Evolutionary conservation across 2,888 invertebrate genomes (phyloP).

Genomic region (Epinotia brunnichana): DNA sequence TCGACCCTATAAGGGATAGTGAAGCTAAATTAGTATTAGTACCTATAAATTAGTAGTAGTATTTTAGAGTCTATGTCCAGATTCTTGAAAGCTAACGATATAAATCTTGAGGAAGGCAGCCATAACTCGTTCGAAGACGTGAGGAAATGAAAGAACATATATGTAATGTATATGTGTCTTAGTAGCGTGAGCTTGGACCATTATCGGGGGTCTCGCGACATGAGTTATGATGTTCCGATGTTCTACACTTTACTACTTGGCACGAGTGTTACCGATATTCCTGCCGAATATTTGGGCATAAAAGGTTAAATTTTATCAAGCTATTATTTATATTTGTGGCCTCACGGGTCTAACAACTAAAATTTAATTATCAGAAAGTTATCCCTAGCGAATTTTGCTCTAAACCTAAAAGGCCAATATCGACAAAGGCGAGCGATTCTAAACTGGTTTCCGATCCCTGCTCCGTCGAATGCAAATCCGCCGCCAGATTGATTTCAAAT

Average conservation of each 20-base stretch:
- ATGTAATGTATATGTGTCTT: conserved; percentile 13
- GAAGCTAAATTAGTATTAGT: too few relatives aligned
- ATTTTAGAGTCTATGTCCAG: too few relatives aligned
- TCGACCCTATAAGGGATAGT: too few relatives aligned
- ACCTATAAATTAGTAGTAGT: too few relatives aligned
- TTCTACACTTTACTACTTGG: conserved; percentile 2
- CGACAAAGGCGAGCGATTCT: background rate
- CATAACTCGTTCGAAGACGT: conserved; percentile 19
- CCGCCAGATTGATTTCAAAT: background rate
- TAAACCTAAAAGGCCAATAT: background rate
- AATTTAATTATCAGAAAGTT: too few relatives aligned
- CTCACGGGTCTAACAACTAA: too few relatives aligned
- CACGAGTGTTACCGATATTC: conserved; percentile 5
- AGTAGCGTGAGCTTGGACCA: conserved; percentile 29
- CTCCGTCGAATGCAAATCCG: background rate
- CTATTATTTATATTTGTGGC: background rate
- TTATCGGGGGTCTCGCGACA: conserved; percentile 25
- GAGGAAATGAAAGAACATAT: conserved; percentile 7
- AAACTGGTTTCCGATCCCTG: too few relatives aligned
- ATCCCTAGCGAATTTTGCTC: too few relatives aligned
- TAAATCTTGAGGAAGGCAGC: conserved; percentile 19
- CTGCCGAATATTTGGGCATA: background rate
- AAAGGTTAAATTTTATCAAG: background rate
- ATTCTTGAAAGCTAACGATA: conserved; percentile 1
- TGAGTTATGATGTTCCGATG: conserved; percentile 33